Evolutionary conservation across 2,888 invertebrate species (phyloP).

Genomic region (Drosophila peninsularis): DNA sequence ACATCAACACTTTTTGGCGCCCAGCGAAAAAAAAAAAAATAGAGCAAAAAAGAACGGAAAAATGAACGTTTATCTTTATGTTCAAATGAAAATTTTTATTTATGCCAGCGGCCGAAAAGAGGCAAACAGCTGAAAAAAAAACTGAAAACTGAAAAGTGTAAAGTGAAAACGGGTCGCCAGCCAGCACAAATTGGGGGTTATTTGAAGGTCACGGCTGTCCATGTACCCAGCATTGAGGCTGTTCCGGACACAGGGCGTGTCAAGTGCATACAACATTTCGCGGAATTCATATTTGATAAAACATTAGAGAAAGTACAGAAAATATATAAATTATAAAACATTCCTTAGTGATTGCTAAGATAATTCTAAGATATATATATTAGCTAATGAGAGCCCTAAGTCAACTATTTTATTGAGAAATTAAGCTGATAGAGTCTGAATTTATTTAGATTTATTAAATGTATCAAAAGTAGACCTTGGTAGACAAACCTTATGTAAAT

Average conservation of each 20-base stretch:
- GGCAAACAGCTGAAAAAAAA: slow-evolving; percentile 53
- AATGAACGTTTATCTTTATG: slow-evolving; percentile 74
- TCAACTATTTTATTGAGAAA: too few species aligned
- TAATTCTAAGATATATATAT: background rate
- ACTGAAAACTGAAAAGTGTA: slow-evolving; percentile 42
- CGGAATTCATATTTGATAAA: slow-evolving; percentile 7
- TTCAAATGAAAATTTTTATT: slow-evolving; percentile 79
- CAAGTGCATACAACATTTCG: slow-evolving; percentile 27
- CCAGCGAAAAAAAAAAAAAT: background rate
- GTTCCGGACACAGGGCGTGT: slow-evolving; percentile 8
- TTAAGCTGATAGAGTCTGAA: too few species aligned
- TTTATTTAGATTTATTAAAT: too few species aligned
- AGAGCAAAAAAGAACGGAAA: slow-evolving; percentile 16
- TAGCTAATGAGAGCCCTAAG: background rate
- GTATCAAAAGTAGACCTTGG: too few species aligned
- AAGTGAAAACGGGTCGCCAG: slow-evolving; percentile 42
- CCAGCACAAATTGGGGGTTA: slow-evolving; percentile 62
- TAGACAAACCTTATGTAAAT: too few species aligned
- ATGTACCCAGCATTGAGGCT: slow-evolving; percentile 13
- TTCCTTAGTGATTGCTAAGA: background rate
- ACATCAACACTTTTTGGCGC: slow-evolving; percentile 48
- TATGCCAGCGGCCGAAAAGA: slow-evolving; percentile 73
- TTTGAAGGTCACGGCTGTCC: slow-evolving; percentile 69
- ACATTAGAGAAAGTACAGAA: too few species aligned
- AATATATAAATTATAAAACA: too few species aligned